Base-by-base conservation (phyloP, 1,140 invertebrate species). In the Galendromus occidentalis region DNA sequence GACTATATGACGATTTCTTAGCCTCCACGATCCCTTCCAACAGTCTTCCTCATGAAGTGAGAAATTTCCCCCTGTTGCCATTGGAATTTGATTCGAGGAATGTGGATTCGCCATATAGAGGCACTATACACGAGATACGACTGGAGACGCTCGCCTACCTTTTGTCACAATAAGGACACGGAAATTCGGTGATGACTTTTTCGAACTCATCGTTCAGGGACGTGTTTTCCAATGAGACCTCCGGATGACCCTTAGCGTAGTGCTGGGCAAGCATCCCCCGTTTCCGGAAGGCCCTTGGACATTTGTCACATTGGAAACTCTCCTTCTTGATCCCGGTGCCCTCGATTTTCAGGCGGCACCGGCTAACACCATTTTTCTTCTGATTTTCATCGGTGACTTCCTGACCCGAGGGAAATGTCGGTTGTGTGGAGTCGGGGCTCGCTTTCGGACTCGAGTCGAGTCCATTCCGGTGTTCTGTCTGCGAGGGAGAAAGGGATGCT, bases 231-330 rank as follows among this genome's bases (percentile, higher is more conserved):
- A 82, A 82, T 55, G 80, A 80, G 7, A 87, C 80, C 67, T 86
- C 85, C 0, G 87, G 86, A 77, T 90, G 87, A 44, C 85, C 75
- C 72, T 86, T 87, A n/a, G 85, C 86, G 65, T 89, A 77, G 76
- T 90, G 87, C 76, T 91, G 90, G 0, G 89, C 86, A 5, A 88
- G 75, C 84, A 87, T 87, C 59, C 87, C 87, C 68, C 87, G 77
- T 69, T 59, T 59, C 17, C 51, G 51, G 20, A 59, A 59, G 1
- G 14, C 20, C 14, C 20, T 25, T 18, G 12, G 25, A 22, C 51
- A 59, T 2, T 25, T 25, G 25, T 59, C 51, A 9, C 51, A 59
- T 25, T 59, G 17, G 22, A 59, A 59, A 14, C 25, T 29, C 22
- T 33, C 25, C 14, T 29, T 33, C 20, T 18, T 14, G 33, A 59